Evolutionary conservation across 2,888 invertebrate genomes (phyloP).

Genomic region (Alsophila aescularia): DNA sequence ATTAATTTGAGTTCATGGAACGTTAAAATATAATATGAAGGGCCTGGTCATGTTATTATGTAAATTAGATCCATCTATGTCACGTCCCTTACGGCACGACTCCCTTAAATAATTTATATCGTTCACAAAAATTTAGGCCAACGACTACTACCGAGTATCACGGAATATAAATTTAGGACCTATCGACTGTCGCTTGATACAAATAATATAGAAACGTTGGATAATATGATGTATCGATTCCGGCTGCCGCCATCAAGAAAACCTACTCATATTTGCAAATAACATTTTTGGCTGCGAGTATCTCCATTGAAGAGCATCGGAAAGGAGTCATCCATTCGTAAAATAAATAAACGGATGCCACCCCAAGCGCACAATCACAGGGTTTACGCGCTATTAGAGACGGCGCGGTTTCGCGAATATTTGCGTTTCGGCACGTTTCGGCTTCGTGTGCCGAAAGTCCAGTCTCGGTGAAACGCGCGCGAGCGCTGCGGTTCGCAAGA

Average conservation of each 20-base stretch:
- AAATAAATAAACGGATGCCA: slow-evolving; percentile 56
- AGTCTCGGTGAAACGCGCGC: slow-evolving; percentile 39
- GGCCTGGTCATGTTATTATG: not conserved
- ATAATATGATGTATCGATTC: slow-evolving; percentile 9
- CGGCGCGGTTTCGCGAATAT: slow-evolving; percentile 55
- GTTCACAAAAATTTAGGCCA: slow-evolving; percentile 26
- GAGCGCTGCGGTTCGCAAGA: slow-evolving; percentile 37
- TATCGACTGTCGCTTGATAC: slow-evolving; percentile 31
- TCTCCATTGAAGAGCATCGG: slow-evolving; percentile 29
- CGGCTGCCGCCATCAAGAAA: slow-evolving; percentile 8
- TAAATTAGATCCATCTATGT: no score
- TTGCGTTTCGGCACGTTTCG: slow-evolving; percentile 53
- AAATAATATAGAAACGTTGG: slow-evolving; percentile 15
- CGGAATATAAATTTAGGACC: slow-evolving; percentile 25
- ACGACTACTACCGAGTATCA: slow-evolving; percentile 28
- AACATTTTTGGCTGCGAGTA: slow-evolving; percentile 19
- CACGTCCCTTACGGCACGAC: not conserved
- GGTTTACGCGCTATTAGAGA: slow-evolving; percentile 71
- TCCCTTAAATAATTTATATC: slow-evolving; percentile 20
- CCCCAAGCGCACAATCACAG: slow-evolving; percentile 62
- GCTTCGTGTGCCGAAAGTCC: slow-evolving; percentile 40
- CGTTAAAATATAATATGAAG: not conserved
- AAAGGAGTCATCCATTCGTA: slow-evolving; percentile 52
- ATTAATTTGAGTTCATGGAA: no score
- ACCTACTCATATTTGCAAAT: slow-evolving; percentile 21